phyloP scores from a whole-genome alignment of 2,113 vertebrate genomes.

The Sorex fumeus region DNA sequence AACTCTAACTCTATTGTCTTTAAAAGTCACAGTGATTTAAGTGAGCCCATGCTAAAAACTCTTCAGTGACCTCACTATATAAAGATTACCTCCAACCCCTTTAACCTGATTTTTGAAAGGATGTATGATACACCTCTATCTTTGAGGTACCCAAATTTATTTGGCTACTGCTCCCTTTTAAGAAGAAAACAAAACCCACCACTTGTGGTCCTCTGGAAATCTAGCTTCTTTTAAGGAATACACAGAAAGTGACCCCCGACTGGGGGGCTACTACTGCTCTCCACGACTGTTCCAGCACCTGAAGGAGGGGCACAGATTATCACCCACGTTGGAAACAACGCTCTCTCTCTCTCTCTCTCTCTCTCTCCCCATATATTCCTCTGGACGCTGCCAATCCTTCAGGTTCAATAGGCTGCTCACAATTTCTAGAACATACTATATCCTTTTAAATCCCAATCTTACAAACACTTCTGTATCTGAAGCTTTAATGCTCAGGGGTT shows the following conservation, averaged over 20 bases:
- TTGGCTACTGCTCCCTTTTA: too few relatives aligned
- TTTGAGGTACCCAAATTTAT: not conserved
- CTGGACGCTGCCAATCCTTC: not conserved
- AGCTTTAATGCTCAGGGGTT: too few relatives aligned
- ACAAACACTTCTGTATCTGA: conserved; percentile 28
- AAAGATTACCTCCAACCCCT: conserved; percentile 7
- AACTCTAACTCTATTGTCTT: conserved; percentile 14
- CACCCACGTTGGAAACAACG: too few relatives aligned
- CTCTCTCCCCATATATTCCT: not conserved
- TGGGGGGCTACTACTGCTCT: too few relatives aligned
- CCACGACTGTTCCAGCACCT: too few relatives aligned
- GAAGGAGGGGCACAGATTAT: too few relatives aligned
- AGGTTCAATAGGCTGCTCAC: conserved; percentile 4
- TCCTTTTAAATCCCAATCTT: not conserved
- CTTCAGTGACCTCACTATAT: not conserved
- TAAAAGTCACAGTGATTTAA: conserved; percentile 43
- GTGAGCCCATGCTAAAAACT: not conserved
- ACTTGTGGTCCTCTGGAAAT: too few relatives aligned
- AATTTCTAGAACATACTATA: conserved; percentile 32
- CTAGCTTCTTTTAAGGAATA: too few relatives aligned
- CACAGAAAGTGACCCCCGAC: too few relatives aligned
- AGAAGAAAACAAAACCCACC: too few relatives aligned
- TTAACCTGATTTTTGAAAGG: conserved; percentile 28
- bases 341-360: too few relatives aligned
- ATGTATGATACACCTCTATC: not conserved